These are phyloP conservation scores for Drosophila cracens DNA, from an alignment of 2,888 invertebrate genomes.

Conservation along the genomic window DNA sequence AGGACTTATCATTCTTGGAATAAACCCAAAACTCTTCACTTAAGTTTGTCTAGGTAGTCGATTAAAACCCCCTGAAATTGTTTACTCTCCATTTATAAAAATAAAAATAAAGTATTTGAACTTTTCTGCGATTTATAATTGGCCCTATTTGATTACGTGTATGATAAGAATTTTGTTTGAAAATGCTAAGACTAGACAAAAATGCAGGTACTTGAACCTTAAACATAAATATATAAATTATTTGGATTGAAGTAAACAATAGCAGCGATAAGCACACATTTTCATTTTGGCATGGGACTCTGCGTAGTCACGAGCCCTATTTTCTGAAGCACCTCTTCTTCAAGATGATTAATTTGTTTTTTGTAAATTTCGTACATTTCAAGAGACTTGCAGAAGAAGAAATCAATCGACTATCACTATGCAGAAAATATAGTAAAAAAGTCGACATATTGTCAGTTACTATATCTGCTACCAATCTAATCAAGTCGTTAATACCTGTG, in stretches of 20 bases:
- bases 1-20: constrained; percentile 29
- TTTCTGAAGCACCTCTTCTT: constrained; percentile 21
- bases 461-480: constrained; percentile 62
- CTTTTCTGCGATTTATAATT: background rate
- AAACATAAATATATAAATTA: background rate
- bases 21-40: constrained; percentile 7
- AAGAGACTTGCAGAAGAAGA: constrained; percentile 38
- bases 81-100: background rate
- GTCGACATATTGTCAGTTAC: constrained; percentile 47
- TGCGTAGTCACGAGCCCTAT: constrained; percentile 29
- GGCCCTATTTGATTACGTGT: background rate
- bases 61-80: constrained; percentile 14
- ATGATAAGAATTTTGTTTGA: constrained; percentile 29
- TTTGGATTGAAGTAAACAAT: background rate
- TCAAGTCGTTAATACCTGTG: constrained; percentile 63
- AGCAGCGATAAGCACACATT: constrained; percentile 26
- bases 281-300: background rate
- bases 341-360: constrained; percentile 39
- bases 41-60: background rate
- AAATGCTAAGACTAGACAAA: constrained; percentile 27
- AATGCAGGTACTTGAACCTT: constrained; percentile 37
- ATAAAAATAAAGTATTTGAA: background rate
- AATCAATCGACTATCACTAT: constrained; percentile 55
- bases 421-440: constrained; percentile 36
- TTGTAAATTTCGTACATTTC: constrained; percentile 2